A percentile compares a stretch with the other conserved stretches of the same genome.
phyloP scores from a whole-genome alignment of 2,797 vertebrate species.

The Cuniculus paca region DNA sequence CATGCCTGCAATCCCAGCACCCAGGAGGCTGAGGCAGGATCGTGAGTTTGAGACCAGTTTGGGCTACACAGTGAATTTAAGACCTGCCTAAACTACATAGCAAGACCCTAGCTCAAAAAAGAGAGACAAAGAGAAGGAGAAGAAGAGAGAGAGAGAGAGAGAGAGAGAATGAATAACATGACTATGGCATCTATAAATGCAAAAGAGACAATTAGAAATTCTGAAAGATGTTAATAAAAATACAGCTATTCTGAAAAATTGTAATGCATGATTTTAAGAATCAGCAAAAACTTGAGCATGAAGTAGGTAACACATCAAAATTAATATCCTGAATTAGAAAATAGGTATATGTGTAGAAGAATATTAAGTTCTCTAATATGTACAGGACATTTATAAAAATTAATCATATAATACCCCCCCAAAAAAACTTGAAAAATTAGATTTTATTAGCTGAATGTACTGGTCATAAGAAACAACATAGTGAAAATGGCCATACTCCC shows the following conservation, averaged over 20 bases:
- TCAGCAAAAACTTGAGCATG: not conserved
- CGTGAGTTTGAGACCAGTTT: too few species aligned
- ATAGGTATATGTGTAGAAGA: not conserved
- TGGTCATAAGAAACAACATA: not conserved
- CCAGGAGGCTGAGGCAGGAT: too few species aligned
- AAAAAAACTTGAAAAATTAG: not conserved
- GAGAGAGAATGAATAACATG: not conserved
- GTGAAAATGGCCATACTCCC: not conserved
- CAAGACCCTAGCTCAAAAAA: too few species aligned
- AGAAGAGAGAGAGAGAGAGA: too few species aligned
- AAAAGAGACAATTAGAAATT: slow-evolving; percentile 23
- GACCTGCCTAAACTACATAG: too few species aligned
- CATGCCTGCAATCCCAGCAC: too few species aligned
- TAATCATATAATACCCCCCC: not conserved
- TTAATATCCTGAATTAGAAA: not conserved
- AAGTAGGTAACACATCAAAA: not conserved
- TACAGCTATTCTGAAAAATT: not conserved
- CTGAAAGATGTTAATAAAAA: not conserved
- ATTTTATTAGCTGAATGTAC: not conserved
- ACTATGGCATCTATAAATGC: not conserved
- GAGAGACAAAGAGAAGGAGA: too few species aligned
- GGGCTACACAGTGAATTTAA: too few species aligned
- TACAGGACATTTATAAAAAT: not conserved
- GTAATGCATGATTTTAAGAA: not conserved
- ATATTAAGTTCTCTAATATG: not conserved